phyloP scores from a whole-genome alignment of 2,888 invertebrate genomes.

The Synergus gifuensis region DNA sequence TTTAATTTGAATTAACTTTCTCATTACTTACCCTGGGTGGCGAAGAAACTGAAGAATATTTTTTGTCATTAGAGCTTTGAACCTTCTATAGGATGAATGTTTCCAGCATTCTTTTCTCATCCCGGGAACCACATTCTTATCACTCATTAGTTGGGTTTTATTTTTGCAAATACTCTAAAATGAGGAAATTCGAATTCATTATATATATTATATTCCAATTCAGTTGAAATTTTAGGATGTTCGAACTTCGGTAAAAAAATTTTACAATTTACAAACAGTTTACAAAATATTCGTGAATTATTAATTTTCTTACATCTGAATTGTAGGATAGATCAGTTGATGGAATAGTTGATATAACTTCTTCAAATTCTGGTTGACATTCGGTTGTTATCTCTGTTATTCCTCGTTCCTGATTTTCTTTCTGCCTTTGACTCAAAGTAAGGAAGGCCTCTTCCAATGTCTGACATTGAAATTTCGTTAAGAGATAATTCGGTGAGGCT shows the following conservation, averaged over 20 bases:
- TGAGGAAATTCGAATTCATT: neutral
- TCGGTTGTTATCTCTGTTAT: constrained; percentile 42
- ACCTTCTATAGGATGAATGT: constrained; percentile 62
- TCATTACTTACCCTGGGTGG: constrained; percentile 83
- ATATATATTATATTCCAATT: neutral
- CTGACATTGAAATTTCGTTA: constrained; percentile 84
- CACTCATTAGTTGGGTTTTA: constrained; percentile 51
- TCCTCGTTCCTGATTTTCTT: constrained; percentile 70
- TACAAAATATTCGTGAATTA: neutral
- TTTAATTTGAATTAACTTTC: constrained; percentile 2
- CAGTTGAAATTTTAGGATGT: too few relatives aligned
- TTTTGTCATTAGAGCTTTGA: constrained; percentile 85
- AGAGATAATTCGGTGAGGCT: constrained; percentile 86
- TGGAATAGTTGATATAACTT: constrained; percentile 76
- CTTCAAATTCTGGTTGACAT: constrained; percentile 74
- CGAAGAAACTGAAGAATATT: constrained; percentile 85
- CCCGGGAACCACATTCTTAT: neutral
- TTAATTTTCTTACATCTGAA: constrained; percentile 68
- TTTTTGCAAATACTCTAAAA: constrained; percentile 57
- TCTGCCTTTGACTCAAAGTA: constrained; percentile 85
- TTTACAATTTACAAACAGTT: neutral
- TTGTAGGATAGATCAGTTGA: constrained; percentile 68
- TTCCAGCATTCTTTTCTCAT: constrained; percentile 32
- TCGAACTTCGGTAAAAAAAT: too few relatives aligned
- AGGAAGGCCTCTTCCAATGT: constrained; percentile 94